phyloP scores from a whole-genome alignment of 1,140 invertebrate species.

The Zaprionus ornatus region DNA sequence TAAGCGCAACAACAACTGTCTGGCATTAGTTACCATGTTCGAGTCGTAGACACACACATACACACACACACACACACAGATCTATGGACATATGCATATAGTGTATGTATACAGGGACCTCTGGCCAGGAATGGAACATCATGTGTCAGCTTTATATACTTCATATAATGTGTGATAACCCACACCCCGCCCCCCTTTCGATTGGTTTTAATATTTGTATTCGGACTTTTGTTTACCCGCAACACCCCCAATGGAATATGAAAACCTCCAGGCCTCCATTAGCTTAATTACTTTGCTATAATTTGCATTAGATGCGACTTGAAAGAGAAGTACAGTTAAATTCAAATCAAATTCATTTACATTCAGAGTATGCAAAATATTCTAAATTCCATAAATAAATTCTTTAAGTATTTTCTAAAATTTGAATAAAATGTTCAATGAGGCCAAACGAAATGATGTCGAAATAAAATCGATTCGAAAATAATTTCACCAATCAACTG shows the following conservation, averaged over 20 bases:
- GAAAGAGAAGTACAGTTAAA: neutral
- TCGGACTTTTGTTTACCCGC: slow-evolving; percentile 20
- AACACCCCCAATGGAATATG: neutral
- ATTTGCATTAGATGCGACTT: slow-evolving; percentile 7
- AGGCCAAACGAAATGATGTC: neutral
- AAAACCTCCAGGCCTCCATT: slow-evolving; percentile 26
- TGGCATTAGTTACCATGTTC: slow-evolving; percentile 27
- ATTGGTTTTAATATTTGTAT: slow-evolving; percentile 29
- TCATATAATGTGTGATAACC: neutral
- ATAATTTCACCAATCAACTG: neutral
- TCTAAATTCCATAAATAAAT: slow-evolving; percentile 9
- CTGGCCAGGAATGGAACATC: too few species aligned
- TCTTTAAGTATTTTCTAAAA: slow-evolving; percentile 3
- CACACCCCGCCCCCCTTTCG: neutral
- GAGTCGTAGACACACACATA: too few species aligned
- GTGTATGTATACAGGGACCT: neutral
- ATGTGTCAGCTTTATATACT: slow-evolving; percentile 6
- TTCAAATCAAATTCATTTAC: neutral
- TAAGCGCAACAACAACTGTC: slow-evolving; percentile 31
- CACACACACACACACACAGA: too few species aligned
- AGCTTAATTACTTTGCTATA: slow-evolving; percentile 40
- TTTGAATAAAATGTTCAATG: neutral
- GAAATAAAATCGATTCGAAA: neutral
- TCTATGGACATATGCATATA: too few species aligned
- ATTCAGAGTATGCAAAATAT: neutral